These are phyloP conservation scores for Dendroctonus ponderosae DNA, from an alignment of 1,140 invertebrate species.

Conservation along the genomic window DNA sequence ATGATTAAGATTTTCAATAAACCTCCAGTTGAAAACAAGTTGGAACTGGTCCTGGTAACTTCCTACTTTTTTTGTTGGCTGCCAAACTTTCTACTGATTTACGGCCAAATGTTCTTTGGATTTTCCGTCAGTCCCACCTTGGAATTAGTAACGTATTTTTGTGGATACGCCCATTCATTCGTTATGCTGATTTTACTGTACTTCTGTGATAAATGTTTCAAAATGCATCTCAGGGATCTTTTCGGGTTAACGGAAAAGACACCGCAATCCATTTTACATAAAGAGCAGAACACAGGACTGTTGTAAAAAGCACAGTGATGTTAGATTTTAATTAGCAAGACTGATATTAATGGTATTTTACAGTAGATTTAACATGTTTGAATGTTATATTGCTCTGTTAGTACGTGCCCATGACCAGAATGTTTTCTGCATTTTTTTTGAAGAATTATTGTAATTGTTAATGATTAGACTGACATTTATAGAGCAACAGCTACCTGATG, in stretches of 20 bases:
- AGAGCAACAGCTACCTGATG: too few relatives aligned
- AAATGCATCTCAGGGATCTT: constrained; percentile 24
- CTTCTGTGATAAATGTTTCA: constrained; percentile 34
- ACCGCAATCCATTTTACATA: background rate
- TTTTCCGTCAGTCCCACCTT: background rate
- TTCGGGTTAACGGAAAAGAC: constrained; percentile 12
- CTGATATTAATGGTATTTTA: background rate
- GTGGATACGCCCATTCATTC: constrained; percentile 26
- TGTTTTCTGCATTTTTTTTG: background rate
- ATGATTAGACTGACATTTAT: too few relatives aligned
- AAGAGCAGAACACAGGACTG: constrained; percentile 15
- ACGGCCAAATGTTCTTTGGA: constrained; percentile 8
- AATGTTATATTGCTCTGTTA: background rate
- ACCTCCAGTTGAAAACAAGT: constrained; percentile 19
- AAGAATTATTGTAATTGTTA: background rate
- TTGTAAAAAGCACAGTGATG: constrained; percentile 8
- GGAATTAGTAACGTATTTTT: constrained; percentile 14
- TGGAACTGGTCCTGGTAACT: constrained; percentile 27
- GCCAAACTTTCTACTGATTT: constrained; percentile 27
- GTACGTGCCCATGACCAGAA: background rate
- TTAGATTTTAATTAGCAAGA: background rate
- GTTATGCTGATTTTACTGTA: constrained; percentile 34
- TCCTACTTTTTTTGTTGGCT: constrained; percentile 38
- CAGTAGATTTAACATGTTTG: background rate
- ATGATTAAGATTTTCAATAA: constrained; percentile 24